Evolutionary conservation across 1,140 invertebrate genomes (phyloP), one percentile per base, ranked within the genome.

Genomic region (Phymorhynchus buccinoides): DNA sequence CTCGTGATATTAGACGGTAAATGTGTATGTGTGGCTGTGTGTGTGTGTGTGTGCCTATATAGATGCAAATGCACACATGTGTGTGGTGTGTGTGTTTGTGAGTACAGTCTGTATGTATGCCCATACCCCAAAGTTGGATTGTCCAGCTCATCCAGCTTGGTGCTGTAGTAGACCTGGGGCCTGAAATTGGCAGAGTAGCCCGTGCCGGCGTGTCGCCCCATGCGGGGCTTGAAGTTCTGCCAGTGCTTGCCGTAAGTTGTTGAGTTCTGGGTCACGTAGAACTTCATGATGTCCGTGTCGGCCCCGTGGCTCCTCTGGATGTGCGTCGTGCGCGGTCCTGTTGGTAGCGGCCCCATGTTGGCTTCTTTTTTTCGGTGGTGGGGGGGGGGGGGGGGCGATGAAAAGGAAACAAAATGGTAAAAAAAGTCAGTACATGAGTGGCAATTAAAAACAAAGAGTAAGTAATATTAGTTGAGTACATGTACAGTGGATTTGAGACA

Each of bases 251-350:
- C 91, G 88, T 93, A 92, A 75, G 91, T 91, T 9, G 91, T 92
- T 30, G 90, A 90, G 78, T 92, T 91, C 68, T 90, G 87, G 16
- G 93, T 93, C n/a, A 89, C 88, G 85, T 93, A 93, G 84, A 93
- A 93, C 84, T 93, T 93, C 90, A 92, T 92, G 56, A 93, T 89
- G 83, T 93, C 91, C 14, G 89, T 91, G 84, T 93, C 93, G 22
- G 91, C 91, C 1, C 93, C 93, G 88, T 91, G 86, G 68, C 92
- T 93, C 56, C 88, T 87, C 56, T 89, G 88, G 41, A 93, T 90
- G 85, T 93, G 93, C 14, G 84, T 78, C 83, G 87, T 91, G 14
- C 88, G 86, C 39, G 86, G 87, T 62, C 92, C 92, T 75, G 84
- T 88, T 82, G 91, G 90, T 80, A 91, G 79, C 44, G 85, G 86